phyloP scores from a whole-genome alignment of 2,113 vertebrate species.

The Mustela lutreola region DNA sequence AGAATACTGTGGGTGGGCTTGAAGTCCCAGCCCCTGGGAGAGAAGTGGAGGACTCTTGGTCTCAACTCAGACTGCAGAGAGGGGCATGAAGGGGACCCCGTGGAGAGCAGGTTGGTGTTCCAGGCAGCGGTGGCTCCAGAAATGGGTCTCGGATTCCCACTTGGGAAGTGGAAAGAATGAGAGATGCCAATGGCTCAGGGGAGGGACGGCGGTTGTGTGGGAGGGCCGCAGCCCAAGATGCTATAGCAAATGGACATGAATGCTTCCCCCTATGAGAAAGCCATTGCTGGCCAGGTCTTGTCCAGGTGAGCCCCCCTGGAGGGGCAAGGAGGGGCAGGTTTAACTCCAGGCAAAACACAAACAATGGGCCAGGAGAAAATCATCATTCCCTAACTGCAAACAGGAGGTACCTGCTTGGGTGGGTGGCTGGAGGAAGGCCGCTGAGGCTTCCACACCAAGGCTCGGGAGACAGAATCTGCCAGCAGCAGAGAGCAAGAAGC shows the following conservation, averaged over 20 bases:
- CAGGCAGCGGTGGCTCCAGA: neutral
- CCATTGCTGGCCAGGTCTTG: neutral
- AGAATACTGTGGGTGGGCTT: neutral
- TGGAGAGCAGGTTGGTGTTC: neutral
- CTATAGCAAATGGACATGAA: neutral
- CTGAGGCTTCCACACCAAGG: neutral
- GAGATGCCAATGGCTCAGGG: neutral
- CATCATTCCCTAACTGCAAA: neutral
- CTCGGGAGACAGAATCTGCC: neutral
- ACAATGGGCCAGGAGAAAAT: neutral
- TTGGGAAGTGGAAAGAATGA: neutral
- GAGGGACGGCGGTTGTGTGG: neutral
- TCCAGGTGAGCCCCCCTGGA: neutral
- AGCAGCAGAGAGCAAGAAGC: neutral
- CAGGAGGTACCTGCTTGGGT: neutral
- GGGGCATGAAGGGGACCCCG: neutral
- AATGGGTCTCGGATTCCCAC: neutral
- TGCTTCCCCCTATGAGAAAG: neutral
- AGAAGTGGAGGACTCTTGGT: fast-evolving
- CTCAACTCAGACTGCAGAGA: neutral
- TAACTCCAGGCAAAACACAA: neutral
- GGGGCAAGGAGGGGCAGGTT: neutral
- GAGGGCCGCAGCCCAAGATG: neutral
- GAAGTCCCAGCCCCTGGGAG: neutral
- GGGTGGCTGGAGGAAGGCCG: neutral